Base-by-base conservation (phyloP, 92 coral and sea anemone species). In the Bergia puertoricense region DNA sequence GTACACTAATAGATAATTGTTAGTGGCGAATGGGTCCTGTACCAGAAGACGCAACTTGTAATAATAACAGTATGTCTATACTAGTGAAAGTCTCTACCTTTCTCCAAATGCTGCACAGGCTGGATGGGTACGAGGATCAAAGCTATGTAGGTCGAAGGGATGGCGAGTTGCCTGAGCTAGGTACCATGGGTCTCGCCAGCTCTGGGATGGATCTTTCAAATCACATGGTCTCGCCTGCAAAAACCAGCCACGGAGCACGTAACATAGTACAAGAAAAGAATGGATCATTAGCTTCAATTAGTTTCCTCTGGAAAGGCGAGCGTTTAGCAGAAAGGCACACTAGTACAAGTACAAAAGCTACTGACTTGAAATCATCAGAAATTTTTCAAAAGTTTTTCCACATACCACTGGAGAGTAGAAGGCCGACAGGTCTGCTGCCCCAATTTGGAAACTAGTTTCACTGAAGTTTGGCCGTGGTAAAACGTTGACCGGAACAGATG, bases 401-500 rank as follows among this genome's bases (percentile, higher is more conserved):
- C 99, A 74, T 93, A 97, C 99, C 98, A 97, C 73, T 30, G 99
- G 99, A 39, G 99, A 95, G 80, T 94, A 97, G 67, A 94, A 92
- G 73, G 97, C 96, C 6, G 98, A 90, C 77, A 93, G 42, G 62
- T 95, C 96, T 13, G 97, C 74, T 65, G 95, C 95, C 62, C 98
- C 98, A 48, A 95, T 93, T 71, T 95, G 91, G 79, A 93, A 92
- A 80, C 90, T 86, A 4, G 95, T 92, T 51, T 94, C 93, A 43
- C 90, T 88, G 85, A 93, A 97, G 20, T 92, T 77, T 48, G 98
- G 95, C 74, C 98, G 90, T 76, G 99, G 99, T 62, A 97, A 90
- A 74, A 97, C 93, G 90, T 92, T 93, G 37, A 97, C 96, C 2
- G 99, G 98, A 86, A 95, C 88, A 3, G 98, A 78, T 10, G 95